Evolutionary conservation across 2,888 invertebrate species (phyloP), one percentile per base, ranked within the genome.

Genomic region (Rhingia rostrata): DNA sequence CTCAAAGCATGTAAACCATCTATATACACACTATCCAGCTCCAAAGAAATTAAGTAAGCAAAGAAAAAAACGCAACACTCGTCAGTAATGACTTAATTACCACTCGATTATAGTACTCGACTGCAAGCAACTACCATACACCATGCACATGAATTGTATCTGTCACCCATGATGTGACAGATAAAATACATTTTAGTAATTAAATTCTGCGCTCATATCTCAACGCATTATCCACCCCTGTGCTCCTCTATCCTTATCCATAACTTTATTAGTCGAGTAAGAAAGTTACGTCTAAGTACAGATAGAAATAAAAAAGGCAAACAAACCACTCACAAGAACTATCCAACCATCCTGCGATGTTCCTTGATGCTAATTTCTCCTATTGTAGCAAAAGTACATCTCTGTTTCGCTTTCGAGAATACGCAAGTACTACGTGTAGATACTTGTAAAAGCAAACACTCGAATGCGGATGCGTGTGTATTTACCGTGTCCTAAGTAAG

Each of bases 281-380:
- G 12, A 64, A 51, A 30, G 51, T 51, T 41, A 37, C 64, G 39
- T 49, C 37, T 37, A 37, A 63, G 63, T 32, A 49, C 43, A 67
- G 43, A 43, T 67, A 43, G 14, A 54, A 41, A 67, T 14, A 12
- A 41, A 12, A 43, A 43, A 10, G 14, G 43, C 14, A 41, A 12
- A 12, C 41, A 6, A 53, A 54, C 66, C 39, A 32, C 45, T 43
- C 32, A 12, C 9, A 51, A 3, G 39, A 64, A 39, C 30, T 35
- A 14, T 4, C 49, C 12, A 22, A 22, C 14, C 14, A 3, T 45
- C 30, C 9, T 33, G 10, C 33, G 22, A 5, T 45, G 6, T n/a
- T 43, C 30, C 41, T 33, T 41, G 41, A 45, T 63, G 63, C 43
- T 60, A 70, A 70, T 60, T 70, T 72, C 51, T 72, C 33, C 61